Evolutionary conservation across 2,113 vertebrate genomes (phyloP).

Genomic region (Rana temporaria): DNA sequence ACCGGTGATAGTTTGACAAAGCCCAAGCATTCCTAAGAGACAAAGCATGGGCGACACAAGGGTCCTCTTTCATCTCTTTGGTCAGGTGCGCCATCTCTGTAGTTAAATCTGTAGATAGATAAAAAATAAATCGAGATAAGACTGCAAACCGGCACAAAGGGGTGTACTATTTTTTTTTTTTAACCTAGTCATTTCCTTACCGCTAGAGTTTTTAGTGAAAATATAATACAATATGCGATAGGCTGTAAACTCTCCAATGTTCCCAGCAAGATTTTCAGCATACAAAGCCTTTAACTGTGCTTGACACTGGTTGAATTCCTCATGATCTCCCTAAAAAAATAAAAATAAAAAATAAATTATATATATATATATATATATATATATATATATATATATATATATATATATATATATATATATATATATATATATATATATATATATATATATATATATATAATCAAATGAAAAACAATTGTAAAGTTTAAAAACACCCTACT

Average conservation of each 20-base stretch:
- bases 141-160: background rate
- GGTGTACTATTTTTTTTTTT: background rate
- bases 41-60: constrained; percentile 84
- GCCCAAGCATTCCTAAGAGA: constrained; percentile 87
- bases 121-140: background rate
- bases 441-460: too few species aligned
- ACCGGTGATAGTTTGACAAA: constrained; percentile 86
- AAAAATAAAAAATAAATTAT: too few species aligned
- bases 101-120: constrained; percentile 77
- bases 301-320: constrained; percentile 95
- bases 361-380: too few species aligned
- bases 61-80: constrained; percentile 79
- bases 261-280: constrained; percentile 82
- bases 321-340: constrained; percentile 84
- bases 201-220: constrained; percentile 91
- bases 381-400: too few species aligned
- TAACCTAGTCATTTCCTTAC: constrained; percentile 62
- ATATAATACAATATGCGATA: constrained; percentile 92
- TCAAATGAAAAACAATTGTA: too few species aligned
- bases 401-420: too few species aligned
- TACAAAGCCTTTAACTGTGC: constrained; percentile 90
- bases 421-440: too few species aligned
- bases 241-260: constrained; percentile 90
- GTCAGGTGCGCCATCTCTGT: constrained; percentile 89
- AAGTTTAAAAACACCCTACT: too few species aligned